Percentiles rank a stretch among this genome's conserved stretches.
phyloP scores from a whole-genome alignment of 2,888 invertebrate species.

The Pelosia muscerda region DNA sequence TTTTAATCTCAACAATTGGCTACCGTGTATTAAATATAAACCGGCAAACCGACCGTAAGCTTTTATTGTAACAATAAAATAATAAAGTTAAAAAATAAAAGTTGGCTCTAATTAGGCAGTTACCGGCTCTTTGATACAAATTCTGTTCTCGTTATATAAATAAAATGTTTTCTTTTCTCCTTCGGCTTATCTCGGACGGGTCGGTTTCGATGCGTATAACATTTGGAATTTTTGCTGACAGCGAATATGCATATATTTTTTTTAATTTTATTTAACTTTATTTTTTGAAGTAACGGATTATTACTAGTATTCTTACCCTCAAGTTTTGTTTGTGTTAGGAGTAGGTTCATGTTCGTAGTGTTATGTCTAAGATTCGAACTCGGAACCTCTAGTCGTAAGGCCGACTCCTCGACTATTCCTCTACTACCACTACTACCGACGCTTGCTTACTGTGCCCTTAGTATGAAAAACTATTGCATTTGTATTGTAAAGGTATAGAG shows the following conservation, averaged over 20 bases:
- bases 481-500: too few relatives aligned
- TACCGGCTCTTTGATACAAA: slow-evolving; percentile 59
- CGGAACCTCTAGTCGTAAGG: too few relatives aligned
- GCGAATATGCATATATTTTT: slow-evolving; percentile 14
- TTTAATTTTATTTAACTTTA: slow-evolving; percentile 6
- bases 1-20: slow-evolving; percentile 35
- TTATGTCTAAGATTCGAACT: too few relatives aligned
- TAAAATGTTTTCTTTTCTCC: slow-evolving; percentile 32
- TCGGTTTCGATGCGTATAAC: slow-evolving; percentile 37
- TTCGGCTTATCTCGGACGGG: slow-evolving; percentile 41
- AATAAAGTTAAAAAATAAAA: slow-evolving; percentile 48
- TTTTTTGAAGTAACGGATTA: too few relatives aligned
- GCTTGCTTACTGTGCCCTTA: not conserved
- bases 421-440: too few relatives aligned
- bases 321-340: too few relatives aligned
- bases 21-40: slow-evolving; percentile 49
- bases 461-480: too few relatives aligned
- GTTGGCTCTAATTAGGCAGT: slow-evolving; percentile 60
- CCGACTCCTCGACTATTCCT: too few relatives aligned
- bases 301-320: too few relatives aligned
- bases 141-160: slow-evolving; percentile 56
- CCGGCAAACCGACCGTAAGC: slow-evolving; percentile 43
- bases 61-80: slow-evolving; percentile 48
- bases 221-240: slow-evolving; percentile 32
- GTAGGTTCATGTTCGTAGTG: too few relatives aligned